phyloP scores from a whole-genome alignment of 2,113 vertebrate species.

The Copsychus sechellarum region DNA sequence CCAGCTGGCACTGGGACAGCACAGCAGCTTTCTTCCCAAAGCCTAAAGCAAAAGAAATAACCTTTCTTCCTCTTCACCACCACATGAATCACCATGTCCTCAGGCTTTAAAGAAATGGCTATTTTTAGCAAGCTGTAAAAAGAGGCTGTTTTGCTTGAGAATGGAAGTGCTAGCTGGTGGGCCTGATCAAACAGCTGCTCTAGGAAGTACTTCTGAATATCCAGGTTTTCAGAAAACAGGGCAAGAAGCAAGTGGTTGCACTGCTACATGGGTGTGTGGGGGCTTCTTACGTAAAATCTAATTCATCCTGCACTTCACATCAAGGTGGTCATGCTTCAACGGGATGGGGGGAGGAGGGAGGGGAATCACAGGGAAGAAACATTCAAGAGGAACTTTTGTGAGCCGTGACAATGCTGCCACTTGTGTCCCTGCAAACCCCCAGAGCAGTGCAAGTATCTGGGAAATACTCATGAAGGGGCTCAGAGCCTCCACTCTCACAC shows the following conservation, averaged over 20 bases:
- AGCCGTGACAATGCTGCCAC: neutral
- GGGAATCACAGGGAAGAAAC: neutral
- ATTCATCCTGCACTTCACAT: neutral
- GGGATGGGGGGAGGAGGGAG: accelerated
- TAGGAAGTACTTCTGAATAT: neutral
- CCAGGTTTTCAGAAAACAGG: accelerated
- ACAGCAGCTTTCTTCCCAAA: neutral
- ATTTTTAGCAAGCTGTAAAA: slow-evolving; percentile 43
- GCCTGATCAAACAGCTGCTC: neutral
- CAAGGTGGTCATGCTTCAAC: neutral
- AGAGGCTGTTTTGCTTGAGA: neutral
- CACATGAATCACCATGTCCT: neutral
- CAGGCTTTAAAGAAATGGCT: neutral
- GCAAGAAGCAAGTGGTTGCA: neutral
- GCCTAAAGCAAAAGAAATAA: neutral
- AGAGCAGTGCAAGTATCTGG: accelerated
- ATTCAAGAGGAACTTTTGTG: neutral
- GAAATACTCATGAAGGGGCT: neutral
- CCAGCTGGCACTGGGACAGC: neutral
- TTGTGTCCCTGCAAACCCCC: neutral
- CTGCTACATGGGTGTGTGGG: accelerated
- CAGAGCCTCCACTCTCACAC: neutral
- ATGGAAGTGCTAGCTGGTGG: accelerated
- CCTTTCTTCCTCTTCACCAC: neutral
- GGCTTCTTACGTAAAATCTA: neutral